Conservation (phyloP, 2,797 vertebrate genomes). For the Macropus fuliginosus region DNA sequence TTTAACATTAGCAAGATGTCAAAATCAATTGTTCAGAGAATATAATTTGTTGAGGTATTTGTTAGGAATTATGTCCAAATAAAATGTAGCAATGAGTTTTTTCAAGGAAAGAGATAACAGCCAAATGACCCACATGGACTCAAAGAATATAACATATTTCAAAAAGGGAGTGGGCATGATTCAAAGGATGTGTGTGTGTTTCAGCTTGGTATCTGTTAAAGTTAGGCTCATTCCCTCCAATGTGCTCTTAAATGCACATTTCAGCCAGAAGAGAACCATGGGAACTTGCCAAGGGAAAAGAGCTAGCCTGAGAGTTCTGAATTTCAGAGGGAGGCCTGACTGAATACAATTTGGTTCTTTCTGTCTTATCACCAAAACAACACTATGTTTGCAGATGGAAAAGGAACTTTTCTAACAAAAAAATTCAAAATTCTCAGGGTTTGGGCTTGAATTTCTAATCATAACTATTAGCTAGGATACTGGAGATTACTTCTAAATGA, state of each 20-base stretch:
- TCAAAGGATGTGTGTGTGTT: background rate
- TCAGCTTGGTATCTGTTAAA: background rate
- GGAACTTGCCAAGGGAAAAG: background rate
- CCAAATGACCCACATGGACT: background rate
- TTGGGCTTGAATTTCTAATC: constrained; percentile 6
- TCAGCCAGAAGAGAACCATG: background rate
- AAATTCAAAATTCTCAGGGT: constrained; percentile 50
- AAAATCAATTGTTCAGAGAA: background rate
- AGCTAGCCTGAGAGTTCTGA: background rate
- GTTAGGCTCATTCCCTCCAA: background rate
- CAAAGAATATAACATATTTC: background rate
- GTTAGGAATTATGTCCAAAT: background rate
- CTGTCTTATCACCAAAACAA: background rate
- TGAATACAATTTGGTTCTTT: background rate
- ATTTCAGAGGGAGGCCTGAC: constrained; percentile 18
- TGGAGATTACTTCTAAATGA: constrained; percentile 28
- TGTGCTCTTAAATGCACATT: background rate
- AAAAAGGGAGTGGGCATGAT: background rate
- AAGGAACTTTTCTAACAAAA: background rate
- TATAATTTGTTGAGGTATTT: background rate
- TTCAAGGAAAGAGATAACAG: background rate
- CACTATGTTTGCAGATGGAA: background rate
- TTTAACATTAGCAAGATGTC: background rate
- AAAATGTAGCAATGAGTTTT: background rate
- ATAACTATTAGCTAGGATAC: constrained; percentile 27